Conservation (phyloP, 2,797 vertebrate species). For the Lagorchestes hirsutus region DNA sequence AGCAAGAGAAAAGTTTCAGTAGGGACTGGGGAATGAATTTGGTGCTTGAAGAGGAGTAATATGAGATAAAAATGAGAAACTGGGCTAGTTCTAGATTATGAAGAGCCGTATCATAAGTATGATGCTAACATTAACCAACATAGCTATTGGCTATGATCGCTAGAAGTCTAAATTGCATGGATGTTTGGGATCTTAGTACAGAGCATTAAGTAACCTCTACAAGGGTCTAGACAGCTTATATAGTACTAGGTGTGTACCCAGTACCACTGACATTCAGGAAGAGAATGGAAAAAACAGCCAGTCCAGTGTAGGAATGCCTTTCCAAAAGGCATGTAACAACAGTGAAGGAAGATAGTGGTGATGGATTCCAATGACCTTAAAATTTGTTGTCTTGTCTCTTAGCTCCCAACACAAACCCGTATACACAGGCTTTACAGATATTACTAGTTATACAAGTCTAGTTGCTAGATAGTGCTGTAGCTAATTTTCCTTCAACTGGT, state of each 20-base stretch:
- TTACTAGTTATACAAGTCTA: not conserved
- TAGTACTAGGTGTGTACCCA: not conserved
- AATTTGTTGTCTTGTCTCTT: not conserved
- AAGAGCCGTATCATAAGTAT: conserved; percentile 15
- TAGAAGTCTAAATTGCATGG: conserved; percentile 42
- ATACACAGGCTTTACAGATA: not conserved
- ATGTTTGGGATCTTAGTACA: conserved; percentile 42
- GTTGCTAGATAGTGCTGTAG: not conserved
- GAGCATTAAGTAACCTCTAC: not conserved
- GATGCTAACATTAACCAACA: not conserved
- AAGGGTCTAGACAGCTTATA: conserved; percentile 43
- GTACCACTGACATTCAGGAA: conserved; percentile 12
- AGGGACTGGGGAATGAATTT: not conserved
- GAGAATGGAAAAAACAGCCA: conserved; percentile 36
- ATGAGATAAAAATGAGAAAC: conserved; percentile 14
- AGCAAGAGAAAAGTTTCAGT: not conserved
- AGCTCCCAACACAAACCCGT: not conserved
- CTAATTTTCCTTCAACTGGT: not conserved
- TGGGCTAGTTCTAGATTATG: not conserved
- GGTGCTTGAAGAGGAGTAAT: conserved; percentile 6
- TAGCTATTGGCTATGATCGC: not conserved
- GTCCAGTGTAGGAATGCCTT: conserved; percentile 8
- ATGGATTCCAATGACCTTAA: not conserved
- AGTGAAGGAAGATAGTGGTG: conserved; percentile 14
- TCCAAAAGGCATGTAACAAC: conserved; percentile 6